These are phyloP conservation scores for Calvadosia cruxmelitensis DNA, from an alignment of 30 jellyfish, hydroid and myxozoan genomes.

Conservation along the genomic window DNA sequence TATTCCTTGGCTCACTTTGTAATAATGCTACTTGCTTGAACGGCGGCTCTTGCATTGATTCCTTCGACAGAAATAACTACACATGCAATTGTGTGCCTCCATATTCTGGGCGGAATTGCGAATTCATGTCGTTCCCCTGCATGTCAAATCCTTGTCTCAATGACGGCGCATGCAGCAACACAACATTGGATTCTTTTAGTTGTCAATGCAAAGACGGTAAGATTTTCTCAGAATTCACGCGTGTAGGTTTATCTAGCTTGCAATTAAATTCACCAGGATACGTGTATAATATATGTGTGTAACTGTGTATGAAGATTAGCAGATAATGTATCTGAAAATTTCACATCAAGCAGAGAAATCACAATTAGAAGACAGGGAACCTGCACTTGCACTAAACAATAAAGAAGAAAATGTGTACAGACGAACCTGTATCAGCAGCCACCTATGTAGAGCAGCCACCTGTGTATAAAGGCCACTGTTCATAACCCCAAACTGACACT, in stretches of 20 bases:
- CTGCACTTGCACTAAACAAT: too few species aligned
- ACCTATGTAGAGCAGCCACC: too few species aligned
- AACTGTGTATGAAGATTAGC: too few species aligned
- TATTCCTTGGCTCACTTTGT: conserved; percentile 59
- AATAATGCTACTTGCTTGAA: conserved; percentile 33
- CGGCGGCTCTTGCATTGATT: conserved; percentile 45
- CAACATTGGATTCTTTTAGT: neutral
- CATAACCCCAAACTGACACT: too few species aligned
- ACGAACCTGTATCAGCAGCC: too few species aligned
- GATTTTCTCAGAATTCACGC: neutral
- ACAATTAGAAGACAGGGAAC: too few species aligned
- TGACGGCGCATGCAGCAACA: conserved; percentile 25
- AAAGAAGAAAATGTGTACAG: too few species aligned
- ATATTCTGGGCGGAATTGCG: conserved; percentile 53
- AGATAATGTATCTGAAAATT: too few species aligned
- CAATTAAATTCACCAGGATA: conserved; percentile 15
- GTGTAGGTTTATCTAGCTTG: conserved; percentile 27
- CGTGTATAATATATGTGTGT: too few species aligned
- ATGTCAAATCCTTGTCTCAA: conserved; percentile 20
- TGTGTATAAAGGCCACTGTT: too few species aligned
- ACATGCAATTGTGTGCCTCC: conserved; percentile 49
- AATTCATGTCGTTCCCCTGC: conserved; percentile 36
- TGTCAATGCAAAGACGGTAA: neutral
- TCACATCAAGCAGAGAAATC: too few species aligned
- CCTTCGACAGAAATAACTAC: conserved; percentile 32